phyloP scores from a whole-genome alignment of 2,797 vertebrate genomes.

The Siniperca undulata region DNA sequence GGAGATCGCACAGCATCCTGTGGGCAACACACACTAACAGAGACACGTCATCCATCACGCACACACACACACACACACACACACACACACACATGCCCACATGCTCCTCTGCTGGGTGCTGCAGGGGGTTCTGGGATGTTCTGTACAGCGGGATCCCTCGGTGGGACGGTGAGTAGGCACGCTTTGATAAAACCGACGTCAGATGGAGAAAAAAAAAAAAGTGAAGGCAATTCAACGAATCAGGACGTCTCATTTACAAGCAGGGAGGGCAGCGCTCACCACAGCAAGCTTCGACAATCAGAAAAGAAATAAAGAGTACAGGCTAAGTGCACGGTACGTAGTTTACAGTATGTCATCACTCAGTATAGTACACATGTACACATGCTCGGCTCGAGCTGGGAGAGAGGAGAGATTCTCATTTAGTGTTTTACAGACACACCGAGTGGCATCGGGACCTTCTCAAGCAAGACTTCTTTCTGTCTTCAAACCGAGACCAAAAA shows the following conservation, averaged over 20 bases:
- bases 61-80: not conserved
- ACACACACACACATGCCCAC: slow-evolving; percentile 28
- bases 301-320: not conserved
- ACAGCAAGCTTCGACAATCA: slow-evolving; percentile 27
- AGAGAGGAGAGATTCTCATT: not conserved
- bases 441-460: too few relatives aligned
- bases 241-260: slow-evolving; percentile 62
- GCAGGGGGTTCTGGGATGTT: slow-evolving; percentile 46
- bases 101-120: slow-evolving; percentile 16
- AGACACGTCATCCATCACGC: not conserved
- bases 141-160: slow-evolving; percentile 55
- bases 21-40: slow-evolving; percentile 11
- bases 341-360: slow-evolving; percentile 44
- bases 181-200: slow-evolving; percentile 50
- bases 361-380: slow-evolving; percentile 62
- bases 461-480: not conserved
- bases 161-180: slow-evolving; percentile 70
- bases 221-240: slow-evolving; percentile 61
- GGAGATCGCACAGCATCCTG: slow-evolving; percentile 16
- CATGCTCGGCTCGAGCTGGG: not conserved
- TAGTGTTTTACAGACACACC: not conserved
- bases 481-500: slow-evolving; percentile 29
- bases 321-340: slow-evolving; percentile 10
- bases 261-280: slow-evolving; percentile 46
- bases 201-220: slow-evolving; percentile 20